A percentile compares a stretch with the other conserved stretches of the same genome.
Conservation (phyloP, 2,888 invertebrate species). For the Trichopoda pennipes region DNA sequence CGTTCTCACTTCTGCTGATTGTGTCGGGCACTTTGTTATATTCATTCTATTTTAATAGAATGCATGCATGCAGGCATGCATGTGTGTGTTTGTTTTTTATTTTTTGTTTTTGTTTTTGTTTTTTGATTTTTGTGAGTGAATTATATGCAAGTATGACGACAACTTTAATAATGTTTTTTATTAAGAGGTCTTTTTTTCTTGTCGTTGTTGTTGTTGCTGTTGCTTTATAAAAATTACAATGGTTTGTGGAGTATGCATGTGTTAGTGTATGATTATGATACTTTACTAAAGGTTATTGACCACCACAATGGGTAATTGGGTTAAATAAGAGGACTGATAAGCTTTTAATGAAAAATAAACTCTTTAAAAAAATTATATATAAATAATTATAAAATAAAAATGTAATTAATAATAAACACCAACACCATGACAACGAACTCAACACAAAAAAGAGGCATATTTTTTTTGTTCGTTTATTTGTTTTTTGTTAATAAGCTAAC, state of each 20-base stretch:
- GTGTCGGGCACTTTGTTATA: constrained; percentile 7
- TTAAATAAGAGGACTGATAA: constrained; percentile 69
- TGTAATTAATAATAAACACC: constrained; percentile 60
- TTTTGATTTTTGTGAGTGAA: constrained; percentile 44
- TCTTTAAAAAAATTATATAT: constrained; percentile 31
- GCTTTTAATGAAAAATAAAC: constrained; percentile 57
- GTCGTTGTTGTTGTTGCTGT: constrained; percentile 4
- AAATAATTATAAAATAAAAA: constrained; percentile 58
- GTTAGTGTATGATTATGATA: constrained; percentile 29
- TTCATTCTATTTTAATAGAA: constrained; percentile 35
- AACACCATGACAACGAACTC: constrained; percentile 17
- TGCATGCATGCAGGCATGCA: background rate
- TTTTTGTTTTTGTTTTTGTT: constrained; percentile 43
- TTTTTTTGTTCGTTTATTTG: background rate
- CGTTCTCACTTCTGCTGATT: no score
- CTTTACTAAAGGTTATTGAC: constrained; percentile 64
- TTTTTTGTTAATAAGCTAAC: constrained; percentile 18
- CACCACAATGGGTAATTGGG: constrained; percentile 68
- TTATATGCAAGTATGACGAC: constrained; percentile 59
- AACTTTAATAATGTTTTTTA: constrained; percentile 46
- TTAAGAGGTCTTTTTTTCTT: constrained; percentile 22
- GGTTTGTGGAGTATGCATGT: background rate
- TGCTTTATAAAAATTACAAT: constrained; percentile 17
- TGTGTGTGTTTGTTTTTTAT: constrained; percentile 3
- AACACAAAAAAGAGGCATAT: constrained; percentile 44